These are phyloP conservation scores for Alligator sinensis DNA, from an alignment of 2,113 vertebrate species.

Conservation along the genomic window DNA sequence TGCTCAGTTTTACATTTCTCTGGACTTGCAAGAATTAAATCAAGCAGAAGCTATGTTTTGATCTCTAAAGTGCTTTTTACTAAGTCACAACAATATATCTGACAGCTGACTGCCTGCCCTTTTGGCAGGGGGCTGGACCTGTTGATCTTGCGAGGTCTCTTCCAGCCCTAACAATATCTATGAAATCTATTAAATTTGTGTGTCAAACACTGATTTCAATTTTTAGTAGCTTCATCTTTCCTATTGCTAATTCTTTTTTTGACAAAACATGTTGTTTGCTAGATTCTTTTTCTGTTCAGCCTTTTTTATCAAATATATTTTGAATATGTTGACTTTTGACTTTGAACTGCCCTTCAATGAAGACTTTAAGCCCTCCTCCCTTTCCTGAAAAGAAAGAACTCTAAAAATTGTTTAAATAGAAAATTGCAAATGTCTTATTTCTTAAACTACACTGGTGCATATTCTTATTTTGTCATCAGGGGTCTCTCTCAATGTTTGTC, in stretches of 20 bases:
- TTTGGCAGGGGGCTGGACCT: too few species aligned
- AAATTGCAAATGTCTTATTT: slow-evolving; percentile 1
- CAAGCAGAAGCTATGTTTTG: accelerated
- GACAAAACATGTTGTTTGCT: not conserved
- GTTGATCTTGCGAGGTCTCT: too few species aligned
- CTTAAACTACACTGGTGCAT: not conserved
- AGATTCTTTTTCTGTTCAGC: not conserved
- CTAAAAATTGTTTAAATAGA: not conserved
- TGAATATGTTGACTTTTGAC: not conserved
- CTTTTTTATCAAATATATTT: not conserved
- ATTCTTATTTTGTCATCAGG: slow-evolving; percentile 1
- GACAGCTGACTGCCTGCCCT: too few species aligned
- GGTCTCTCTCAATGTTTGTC: slow-evolving; percentile 48
- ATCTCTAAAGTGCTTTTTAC: not conserved
- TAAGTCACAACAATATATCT: accelerated
- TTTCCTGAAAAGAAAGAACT: not conserved
- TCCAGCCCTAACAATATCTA: too few species aligned
- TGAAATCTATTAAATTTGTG: too few species aligned
- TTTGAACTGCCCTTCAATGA: slow-evolving; percentile 2
- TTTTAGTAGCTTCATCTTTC: not conserved
- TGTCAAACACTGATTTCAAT: not conserved
- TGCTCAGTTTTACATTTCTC: not conserved
- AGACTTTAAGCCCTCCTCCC: not conserved
- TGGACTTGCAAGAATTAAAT: not conserved
- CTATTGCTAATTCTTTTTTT: not conserved